Conservation (phyloP, 2,113 vertebrate genomes). For the Coptodon rendalli region DNA sequence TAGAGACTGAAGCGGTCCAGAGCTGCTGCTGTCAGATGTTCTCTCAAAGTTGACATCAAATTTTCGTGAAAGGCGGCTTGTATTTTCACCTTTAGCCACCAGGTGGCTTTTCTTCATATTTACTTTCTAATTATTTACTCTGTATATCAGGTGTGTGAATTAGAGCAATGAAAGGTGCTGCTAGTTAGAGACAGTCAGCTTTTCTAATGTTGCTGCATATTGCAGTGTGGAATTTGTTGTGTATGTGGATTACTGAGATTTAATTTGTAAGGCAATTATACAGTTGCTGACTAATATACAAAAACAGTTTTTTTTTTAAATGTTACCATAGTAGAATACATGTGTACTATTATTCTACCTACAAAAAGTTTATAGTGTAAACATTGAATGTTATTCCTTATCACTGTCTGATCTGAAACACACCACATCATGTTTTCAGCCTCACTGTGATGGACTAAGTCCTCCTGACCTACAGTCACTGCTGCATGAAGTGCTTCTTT, state of each 20-base stretch:
- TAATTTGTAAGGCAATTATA: neutral
- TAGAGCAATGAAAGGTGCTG: neutral
- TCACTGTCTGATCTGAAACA: neutral
- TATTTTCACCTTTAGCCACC: neutral
- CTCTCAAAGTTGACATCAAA: neutral
- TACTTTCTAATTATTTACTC: rapidly evolving
- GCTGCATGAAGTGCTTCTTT: neutral
- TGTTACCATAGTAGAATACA: too few relatives aligned
- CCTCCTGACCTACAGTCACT: neutral
- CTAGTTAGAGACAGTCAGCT: neutral
- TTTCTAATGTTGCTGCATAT: neutral
- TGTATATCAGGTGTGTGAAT: neutral
- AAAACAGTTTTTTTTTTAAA: too few relatives aligned
- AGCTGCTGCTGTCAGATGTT: neutral
- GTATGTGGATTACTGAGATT: neutral
- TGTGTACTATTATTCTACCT: too few relatives aligned
- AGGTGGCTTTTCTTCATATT: neutral
- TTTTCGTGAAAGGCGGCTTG: neutral
- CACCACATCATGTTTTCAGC: neutral
- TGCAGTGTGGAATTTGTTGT: neutral
- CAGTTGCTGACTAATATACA: neutral
- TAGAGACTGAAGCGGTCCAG: neutral
- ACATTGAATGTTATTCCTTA: neutral
- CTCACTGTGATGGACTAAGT: neutral
- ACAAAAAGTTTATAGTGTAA: too few relatives aligned